Evolutionary conservation across 2,888 invertebrate genomes (phyloP), one percentile per base, ranked within the genome.

Genomic region (Eilema griseolum): DNA sequence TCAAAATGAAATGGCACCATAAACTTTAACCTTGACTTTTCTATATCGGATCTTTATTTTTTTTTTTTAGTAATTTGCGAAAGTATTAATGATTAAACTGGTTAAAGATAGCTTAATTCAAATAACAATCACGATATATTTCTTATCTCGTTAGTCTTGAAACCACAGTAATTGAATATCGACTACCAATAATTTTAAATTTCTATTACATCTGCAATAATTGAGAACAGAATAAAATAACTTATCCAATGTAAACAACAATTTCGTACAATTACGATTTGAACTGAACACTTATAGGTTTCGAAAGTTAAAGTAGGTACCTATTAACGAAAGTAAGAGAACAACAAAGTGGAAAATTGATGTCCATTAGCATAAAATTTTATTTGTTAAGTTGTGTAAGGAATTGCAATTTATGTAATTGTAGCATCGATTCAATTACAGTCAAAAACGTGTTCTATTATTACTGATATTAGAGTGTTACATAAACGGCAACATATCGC

Each of bases 391-490:
- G n/a, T 68, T 65, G 61, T 68, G 61, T 64, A 57, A 67, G 23
- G 61, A 28, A 68, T 28, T 56, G 28, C 61, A 64, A 26, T 65
- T 68, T n/a, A 41, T 57, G 31, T 66, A 56, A 65, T 67, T 70
- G 64, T 60, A 64, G 56, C 69, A 63, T 59, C 33, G 12, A 28
- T 73, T 65, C 26, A 62, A 72, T 74, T 70, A 56, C 60, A 66
- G 66, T 79, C 28, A 67, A 64, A 71, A 77, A 76, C 74, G 69
- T 64, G 72, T 67, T 69, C 67, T 67, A 66, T 74, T 67, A 64
- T 69, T 61, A 46, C 20, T 46, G 37, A 67, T 64, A 12, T 69
- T 72, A 56, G 24, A 28, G 46, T 59, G 67, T 76, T 73, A 70
- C 61, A 69, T 74, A 72, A 74, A 72, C 46, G 37, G 59, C 31